Base-by-base conservation (phyloP, 1,140 invertebrate genomes). In the Gonioctena quinquepunctata region DNA sequence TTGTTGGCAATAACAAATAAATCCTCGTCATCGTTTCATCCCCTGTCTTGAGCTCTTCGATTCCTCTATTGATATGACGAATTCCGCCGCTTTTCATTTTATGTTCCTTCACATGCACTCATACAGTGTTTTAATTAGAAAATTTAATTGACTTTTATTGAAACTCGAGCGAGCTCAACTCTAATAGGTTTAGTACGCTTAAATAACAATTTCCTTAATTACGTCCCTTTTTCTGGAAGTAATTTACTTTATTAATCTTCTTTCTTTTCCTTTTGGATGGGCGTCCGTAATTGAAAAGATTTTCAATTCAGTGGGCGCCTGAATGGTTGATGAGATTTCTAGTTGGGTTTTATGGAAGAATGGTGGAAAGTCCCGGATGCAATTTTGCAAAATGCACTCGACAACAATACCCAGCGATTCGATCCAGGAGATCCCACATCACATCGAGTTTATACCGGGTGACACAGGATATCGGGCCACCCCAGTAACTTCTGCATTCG, bases 111-210 rank as follows among this genome's bases (percentile, higher is more conserved):
- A 61, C 21, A 57, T 56, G 68, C 73, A 78, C 77, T 77, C 75
- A 79, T 79, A 79, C 78, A 76, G 72, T 74, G 73, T 76, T 79
- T 81, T 81, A 81, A 81, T 81, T 80, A 79, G 79, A 76, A 79
- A 77, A 77, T 81, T 81, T 79, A 81, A 81, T 81, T 80, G 79
- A 77, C 77, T 80, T 81, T 79, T 73, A 64, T 64, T 64, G 61
- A 48, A 64, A 49, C 61, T 64, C 28, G 25, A 61, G 27, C 25
- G 27, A 48, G 61, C 42, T 64, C 19, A 50, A 49, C 61, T 49
- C 33, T 64, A 64, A 64, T 64, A 49, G 61, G 61, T 64, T 64
- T 50, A 64, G 61, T 64, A 26, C 61, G 61, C 33, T 50, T 49
- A 64, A 64, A 64, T 64, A 49, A 64, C 61, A 64, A 64, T 64